Percentiles rank a stretch among this genome's conserved stretches.
Conservation (phyloP, 2,113 vertebrate species). For the Rhagologus leucostigma region DNA sequence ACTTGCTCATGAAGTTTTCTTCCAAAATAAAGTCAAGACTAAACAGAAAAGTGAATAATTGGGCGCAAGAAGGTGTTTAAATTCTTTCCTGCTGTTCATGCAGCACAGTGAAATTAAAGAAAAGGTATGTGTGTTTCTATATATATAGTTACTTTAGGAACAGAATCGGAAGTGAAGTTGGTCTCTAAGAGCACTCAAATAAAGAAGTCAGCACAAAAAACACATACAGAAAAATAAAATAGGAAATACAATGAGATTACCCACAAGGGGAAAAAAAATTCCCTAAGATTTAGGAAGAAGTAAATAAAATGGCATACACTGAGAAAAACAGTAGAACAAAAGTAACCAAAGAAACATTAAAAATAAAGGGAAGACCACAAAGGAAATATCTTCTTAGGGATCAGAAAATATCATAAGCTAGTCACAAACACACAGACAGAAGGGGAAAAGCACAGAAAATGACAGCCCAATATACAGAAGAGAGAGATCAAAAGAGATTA, state of each 20-base stretch:
- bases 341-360: not conserved
- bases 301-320: not conserved
- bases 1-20: not conserved
- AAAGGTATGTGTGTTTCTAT: fast-evolving
- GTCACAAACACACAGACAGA: not conserved
- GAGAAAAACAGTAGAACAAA: not conserved
- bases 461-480: not conserved
- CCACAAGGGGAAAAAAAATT: not conserved
- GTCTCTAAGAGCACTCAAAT: not conserved
- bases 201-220: not conserved
- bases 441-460: not conserved
- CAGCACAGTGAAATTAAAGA: not conserved
- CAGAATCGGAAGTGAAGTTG: not conserved
- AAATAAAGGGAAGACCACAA: not conserved
- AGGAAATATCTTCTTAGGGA: not conserved
- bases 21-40: not conserved
- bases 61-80: not conserved
- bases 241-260: not conserved
- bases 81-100: not conserved
- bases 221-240: not conserved
- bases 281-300: not conserved
- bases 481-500: conserved; percentile 14
- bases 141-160: not conserved
- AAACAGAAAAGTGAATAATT: not conserved
- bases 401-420: not conserved